Base-by-base conservation (phyloP, 2,797 vertebrate genomes). In the Gadopsis bispinosus region DNA sequence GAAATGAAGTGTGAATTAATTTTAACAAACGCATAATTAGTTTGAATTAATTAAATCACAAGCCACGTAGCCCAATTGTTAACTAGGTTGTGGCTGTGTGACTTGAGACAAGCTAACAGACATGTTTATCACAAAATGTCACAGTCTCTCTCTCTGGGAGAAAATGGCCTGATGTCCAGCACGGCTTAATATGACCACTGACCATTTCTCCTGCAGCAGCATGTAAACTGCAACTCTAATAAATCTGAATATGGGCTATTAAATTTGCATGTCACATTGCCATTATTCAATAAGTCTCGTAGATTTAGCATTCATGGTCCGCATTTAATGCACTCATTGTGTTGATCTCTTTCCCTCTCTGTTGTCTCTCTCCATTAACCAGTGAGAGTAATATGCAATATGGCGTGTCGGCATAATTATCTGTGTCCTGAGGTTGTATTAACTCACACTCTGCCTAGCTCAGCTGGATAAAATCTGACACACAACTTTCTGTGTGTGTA, bases 331-430 rank as follows among this genome's bases (percentile, higher is more conserved):
- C 53, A 31, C 53, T 47, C 17, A 39, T 45, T 73, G 54, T 62
- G 67, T 61, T 76, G 17, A 72, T 45, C 39, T 62, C 29, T 69
- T 39, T 53, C 29, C 47, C 63, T 41, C 31, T 59, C 63, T 75
- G n/a, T 75, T 73, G 74, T 66, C 68, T 63, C 33, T 58, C 76
- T 54, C 16, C 0, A 81, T 85, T 87, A 80, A 83, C 51, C 55
- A 77, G 72, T 31, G 29, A 77, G 83, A 83, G 80, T 70, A 70
- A 79, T 78, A 90, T 83, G 81, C 71, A 83, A 78, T 74, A 72
- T 73, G 87, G 90, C 67, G 19, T 74, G 86, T 76, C 70, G 58
- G 62, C 22, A 11, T 90, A 91, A 92, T 92, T 93, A 92, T 83
- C 75, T 59, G 62, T 81, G 75, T 87, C 89, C 85, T 73, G 50